phyloP scores from a whole-genome alignment of 1,140 invertebrate species.

The Apis mellifera region Amel_HAv3.1 CM009940.2:6957501-6958000 shows the following conservation, averaged over 20 bases:
- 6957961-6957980: conserved; percentile 39
- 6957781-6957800: conserved; percentile 47
- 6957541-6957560: background rate
- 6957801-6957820: conserved; percentile 39
- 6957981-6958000: background rate
- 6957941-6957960: conserved; percentile 5
- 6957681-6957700: conserved; percentile 59
- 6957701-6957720: background rate
- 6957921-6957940: conserved; percentile 3
- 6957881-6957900: conserved; percentile 15
- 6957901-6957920: conserved; percentile 27
- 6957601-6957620: conserved; percentile 66
- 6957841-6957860: conserved; percentile 34
- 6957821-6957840: conserved; percentile 7
- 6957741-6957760: conserved; percentile 14
- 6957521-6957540: background rate
- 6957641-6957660: conserved; percentile 65
- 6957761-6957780: conserved; percentile 59
- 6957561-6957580: conserved; percentile 1
- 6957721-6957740: conserved; percentile 47
- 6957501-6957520: conserved; percentile 20
- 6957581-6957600: conserved; percentile 56
- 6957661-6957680: conserved; percentile 66
- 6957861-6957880: conserved; percentile 45
- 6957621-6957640: conserved; percentile 55